Percentiles rank a stretch among this genome's conserved stretches.
Conservation (phyloP, 1,140 invertebrate genomes). For the Philotrypesis tridentata region DNA sequence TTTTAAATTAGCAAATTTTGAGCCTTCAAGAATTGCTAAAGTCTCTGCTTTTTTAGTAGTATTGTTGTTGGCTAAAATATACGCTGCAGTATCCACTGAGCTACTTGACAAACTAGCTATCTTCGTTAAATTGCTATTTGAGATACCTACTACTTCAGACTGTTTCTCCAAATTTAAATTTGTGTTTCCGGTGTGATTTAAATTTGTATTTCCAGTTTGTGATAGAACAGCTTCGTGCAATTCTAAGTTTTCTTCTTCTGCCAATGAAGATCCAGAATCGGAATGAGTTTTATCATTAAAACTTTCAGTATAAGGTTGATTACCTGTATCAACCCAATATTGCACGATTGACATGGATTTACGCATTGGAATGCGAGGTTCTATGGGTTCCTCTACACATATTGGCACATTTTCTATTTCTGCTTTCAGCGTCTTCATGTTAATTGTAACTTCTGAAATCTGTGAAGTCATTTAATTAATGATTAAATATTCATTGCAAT, state of each 20-base stretch:
- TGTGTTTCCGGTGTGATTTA: not conserved
- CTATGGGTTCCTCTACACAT: not conserved
- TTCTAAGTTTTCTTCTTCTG: constrained; percentile 42
- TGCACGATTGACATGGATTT: constrained; percentile 57
- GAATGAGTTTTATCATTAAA: constrained; percentile 28
- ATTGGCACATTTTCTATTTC: not conserved
- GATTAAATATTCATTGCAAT: too few species aligned
- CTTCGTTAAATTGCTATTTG: not conserved
- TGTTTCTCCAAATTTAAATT: not conserved
- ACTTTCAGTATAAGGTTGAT: constrained; percentile 52
- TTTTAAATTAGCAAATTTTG: constrained; percentile 43
- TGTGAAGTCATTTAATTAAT: too few species aligned
- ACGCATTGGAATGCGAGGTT: constrained; percentile 47
- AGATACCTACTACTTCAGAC: not conserved
- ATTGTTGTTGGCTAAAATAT: constrained; percentile 63
- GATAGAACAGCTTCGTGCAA: not conserved
- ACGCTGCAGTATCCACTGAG: constrained; percentile 62
- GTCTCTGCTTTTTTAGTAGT: constrained; percentile 58
- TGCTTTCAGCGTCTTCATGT: not conserved
- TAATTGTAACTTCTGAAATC: not conserved
- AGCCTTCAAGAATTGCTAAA: constrained; percentile 58
- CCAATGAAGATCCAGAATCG: constrained; percentile 48
- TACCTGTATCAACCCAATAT: constrained; percentile 65
- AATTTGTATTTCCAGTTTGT: not conserved
- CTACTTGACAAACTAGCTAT: constrained; percentile 48